Conservation (phyloP, 1,140 invertebrate genomes). For the Neodiprion lecontei region DNA sequence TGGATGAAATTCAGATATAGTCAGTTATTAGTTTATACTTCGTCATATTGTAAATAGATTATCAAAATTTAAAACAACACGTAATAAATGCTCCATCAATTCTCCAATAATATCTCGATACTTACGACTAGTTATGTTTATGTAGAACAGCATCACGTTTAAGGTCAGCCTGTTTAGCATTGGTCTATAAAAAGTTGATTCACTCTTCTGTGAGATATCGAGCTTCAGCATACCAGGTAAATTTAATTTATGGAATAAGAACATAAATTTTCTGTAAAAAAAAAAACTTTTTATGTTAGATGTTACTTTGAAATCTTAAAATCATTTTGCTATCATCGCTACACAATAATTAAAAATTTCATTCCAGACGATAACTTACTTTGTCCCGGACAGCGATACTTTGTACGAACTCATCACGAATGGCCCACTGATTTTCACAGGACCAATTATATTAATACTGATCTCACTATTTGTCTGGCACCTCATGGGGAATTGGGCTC, state of each 20-base stretch:
- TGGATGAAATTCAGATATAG: too few species aligned
- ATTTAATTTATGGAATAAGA: neutral
- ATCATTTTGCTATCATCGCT: too few species aligned
- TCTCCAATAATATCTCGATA: neutral
- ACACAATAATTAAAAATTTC: slow-evolving; percentile 5
- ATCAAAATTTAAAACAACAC: too few species aligned
- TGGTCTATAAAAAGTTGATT: slow-evolving; percentile 38
- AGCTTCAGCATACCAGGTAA: slow-evolving; percentile 38
- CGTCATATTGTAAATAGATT: too few species aligned
- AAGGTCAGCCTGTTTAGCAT: slow-evolving; percentile 38
- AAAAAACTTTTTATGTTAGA: slow-evolving; percentile 15
- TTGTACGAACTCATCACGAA: slow-evolving; percentile 36
- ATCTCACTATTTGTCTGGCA: slow-evolving; percentile 33
- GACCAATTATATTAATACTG: slow-evolving; percentile 31
- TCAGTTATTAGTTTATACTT: too few species aligned
- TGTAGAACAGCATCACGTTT: slow-evolving; percentile 38
- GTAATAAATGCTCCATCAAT: neutral
- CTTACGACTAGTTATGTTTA: slow-evolving; percentile 9
- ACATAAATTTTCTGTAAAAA: neutral
- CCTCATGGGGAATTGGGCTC: slow-evolving; percentile 33
- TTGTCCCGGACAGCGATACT: slow-evolving; percentile 37
- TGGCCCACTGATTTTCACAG: slow-evolving; percentile 35
- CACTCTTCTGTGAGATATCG: slow-evolving; percentile 36
- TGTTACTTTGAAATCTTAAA: neutral
- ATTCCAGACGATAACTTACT: slow-evolving; percentile 40